These are phyloP conservation scores for Urocolius indicus DNA, from an alignment of 2,113 vertebrate species.

Conservation along the genomic window DNA sequence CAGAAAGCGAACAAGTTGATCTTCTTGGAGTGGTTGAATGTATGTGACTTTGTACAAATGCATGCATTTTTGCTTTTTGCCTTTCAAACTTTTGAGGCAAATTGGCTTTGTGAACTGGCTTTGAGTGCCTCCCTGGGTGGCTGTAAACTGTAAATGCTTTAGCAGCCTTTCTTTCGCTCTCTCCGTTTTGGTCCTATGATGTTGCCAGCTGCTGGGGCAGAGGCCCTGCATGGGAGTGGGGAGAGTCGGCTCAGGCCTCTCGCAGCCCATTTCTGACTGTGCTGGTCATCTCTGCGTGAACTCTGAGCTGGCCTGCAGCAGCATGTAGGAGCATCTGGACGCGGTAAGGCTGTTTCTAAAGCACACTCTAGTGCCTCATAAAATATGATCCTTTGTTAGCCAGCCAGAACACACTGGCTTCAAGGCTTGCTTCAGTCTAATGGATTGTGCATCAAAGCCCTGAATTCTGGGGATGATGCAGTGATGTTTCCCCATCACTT, in stretches of 20 bases:
- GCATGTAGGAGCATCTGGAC: neutral
- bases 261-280: neutral
- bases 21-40: neutral
- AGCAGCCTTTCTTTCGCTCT: neutral
- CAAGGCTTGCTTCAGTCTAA: neutral
- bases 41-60: neutral
- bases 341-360: neutral
- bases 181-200: fast-evolving
- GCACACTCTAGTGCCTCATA: neutral
- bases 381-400: neutral
- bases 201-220: neutral
- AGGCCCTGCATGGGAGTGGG: neutral
- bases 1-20: slow-evolving; percentile 49
- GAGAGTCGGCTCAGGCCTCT: neutral
- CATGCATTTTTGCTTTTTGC: neutral
- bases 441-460: neutral
- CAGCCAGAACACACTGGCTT: neutral
- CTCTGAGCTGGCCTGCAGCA: neutral
- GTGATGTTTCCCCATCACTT: neutral
- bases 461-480: neutral
- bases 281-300: neutral
- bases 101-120: neutral
- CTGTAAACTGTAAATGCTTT: neutral
- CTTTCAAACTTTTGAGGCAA: slow-evolving; percentile 15
- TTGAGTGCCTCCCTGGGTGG: neutral